Percentiles rank a stretch among this genome's conserved stretches.
Evolutionary conservation across 2,113 vertebrate genomes (phyloP).

Genomic region (Carlito syrichta): DNA sequence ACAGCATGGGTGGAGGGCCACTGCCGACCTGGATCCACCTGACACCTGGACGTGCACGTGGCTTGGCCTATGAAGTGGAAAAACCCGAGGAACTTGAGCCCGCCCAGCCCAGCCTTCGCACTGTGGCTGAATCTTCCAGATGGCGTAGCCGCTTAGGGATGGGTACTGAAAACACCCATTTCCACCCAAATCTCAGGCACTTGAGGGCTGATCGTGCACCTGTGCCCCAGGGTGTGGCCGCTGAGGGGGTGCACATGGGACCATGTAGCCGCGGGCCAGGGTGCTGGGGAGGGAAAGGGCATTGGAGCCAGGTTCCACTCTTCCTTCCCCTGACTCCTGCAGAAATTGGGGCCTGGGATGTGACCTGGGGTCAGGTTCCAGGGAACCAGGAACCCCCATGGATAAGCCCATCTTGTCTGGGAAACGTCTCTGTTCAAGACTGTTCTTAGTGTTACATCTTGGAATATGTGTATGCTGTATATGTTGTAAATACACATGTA

Average conservation of each 20-base stretch:
- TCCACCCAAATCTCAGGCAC: not conserved
- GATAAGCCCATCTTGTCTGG: conserved; percentile 6
- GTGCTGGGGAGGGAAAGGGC: not conserved
- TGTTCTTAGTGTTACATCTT: conserved; percentile 28
- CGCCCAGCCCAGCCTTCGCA: not conserved
- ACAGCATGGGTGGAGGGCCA: no score
- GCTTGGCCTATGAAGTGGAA: not conserved
- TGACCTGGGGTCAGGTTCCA: not conserved
- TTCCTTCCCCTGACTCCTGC: not conserved
- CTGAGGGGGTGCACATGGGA: not conserved
- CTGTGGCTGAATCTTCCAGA: not conserved
- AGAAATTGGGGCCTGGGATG: not conserved
- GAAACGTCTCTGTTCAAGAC: conserved; percentile 47
- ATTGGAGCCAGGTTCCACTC: not conserved
- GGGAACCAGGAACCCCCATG: not conserved
- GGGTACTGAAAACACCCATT: not conserved
- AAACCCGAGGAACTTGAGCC: not conserved
- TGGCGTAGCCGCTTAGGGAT: no score
- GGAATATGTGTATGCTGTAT: conserved; percentile 78
- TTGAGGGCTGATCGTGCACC: not conserved
- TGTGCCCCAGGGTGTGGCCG: not conserved
- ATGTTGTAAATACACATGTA: conserved; percentile 81
- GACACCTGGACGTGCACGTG: not conserved
- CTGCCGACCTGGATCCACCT: no score
- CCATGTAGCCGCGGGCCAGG: not conserved